Evolutionary conservation across 1,140 invertebrate species (phyloP).

Genomic region (Solenopsis fugax): DNA sequence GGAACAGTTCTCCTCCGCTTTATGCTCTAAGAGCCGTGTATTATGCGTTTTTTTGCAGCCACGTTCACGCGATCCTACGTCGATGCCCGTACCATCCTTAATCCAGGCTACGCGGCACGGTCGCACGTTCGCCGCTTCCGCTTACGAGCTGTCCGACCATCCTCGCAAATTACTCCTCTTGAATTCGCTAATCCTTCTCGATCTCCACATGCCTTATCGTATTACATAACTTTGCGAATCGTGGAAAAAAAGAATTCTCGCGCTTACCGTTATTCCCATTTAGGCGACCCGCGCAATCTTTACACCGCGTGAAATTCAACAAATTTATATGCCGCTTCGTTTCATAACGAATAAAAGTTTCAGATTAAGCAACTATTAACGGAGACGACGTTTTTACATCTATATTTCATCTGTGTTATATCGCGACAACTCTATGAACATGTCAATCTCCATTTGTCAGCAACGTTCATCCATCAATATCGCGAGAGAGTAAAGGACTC

Average conservation of each 20-base stretch:
- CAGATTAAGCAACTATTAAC: not conserved
- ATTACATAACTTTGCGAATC: slow-evolving; percentile 1
- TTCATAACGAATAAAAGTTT: not conserved
- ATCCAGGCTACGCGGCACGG: slow-evolving; percentile 55
- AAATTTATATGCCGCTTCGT: not conserved
- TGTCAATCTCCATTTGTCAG: slow-evolving; percentile 63
- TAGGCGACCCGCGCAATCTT: not conserved
- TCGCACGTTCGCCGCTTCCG: slow-evolving; percentile 38
- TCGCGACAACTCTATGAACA: slow-evolving; percentile 59
- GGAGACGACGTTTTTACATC: slow-evolving; percentile 28
- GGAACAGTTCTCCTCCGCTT: slow-evolving; percentile 65
- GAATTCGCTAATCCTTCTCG: slow-evolving; percentile 37
- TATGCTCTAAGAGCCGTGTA: slow-evolving; percentile 71
- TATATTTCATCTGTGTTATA: slow-evolving; percentile 32
- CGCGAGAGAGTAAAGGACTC: slow-evolving; percentile 48
- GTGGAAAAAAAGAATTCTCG: slow-evolving; percentile 1
- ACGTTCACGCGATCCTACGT: slow-evolving; percentile 70
- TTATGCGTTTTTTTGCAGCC: slow-evolving; percentile 65
- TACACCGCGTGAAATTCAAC: not conserved
- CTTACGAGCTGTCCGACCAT: slow-evolving; percentile 26
- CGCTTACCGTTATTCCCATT: slow-evolving; percentile 11
- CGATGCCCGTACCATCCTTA: slow-evolving; percentile 57
- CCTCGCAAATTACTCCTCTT: slow-evolving; percentile 45
- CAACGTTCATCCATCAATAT: slow-evolving; percentile 56
- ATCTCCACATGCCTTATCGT: not conserved